phyloP scores from a whole-genome alignment of 1,140 invertebrate species.

The Psilanteris sp. region DNA sequence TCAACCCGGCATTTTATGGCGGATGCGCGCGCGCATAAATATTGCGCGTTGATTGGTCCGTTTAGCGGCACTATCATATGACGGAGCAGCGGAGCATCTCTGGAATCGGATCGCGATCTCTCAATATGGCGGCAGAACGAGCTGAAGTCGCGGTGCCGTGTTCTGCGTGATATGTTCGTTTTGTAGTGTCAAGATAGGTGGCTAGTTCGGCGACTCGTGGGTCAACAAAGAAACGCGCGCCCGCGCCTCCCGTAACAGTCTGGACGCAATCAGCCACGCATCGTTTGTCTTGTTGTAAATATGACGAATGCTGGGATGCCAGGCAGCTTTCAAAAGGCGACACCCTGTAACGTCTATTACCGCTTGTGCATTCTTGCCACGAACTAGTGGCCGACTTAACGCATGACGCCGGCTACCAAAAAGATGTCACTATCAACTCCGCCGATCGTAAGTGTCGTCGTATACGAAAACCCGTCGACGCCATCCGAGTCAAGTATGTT shows the following conservation, averaged over 20 bases:
- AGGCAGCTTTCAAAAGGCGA: slow-evolving; percentile 68
- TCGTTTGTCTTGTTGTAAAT: slow-evolving; percentile 65
- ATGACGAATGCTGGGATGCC: slow-evolving; percentile 63
- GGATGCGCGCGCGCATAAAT: slow-evolving; percentile 30
- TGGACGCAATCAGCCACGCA: slow-evolving; percentile 2
- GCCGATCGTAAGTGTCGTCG: slow-evolving; percentile 31
- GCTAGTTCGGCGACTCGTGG: slow-evolving; percentile 22
- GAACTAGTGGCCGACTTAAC: slow-evolving; percentile 71
- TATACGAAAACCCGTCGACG: slow-evolving; percentile 6
- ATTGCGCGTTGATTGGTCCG: slow-evolving; percentile 55
- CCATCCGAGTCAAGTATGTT: slow-evolving; percentile 1
- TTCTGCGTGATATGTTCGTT: slow-evolving; percentile 69
- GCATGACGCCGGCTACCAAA: slow-evolving; percentile 14
- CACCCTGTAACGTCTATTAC: slow-evolving; percentile 67
- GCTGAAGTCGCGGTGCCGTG: slow-evolving; percentile 71
- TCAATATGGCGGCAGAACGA: slow-evolving; percentile 75
- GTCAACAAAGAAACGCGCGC: slow-evolving; percentile 48
- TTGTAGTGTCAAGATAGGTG: slow-evolving; percentile 60
- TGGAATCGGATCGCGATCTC: slow-evolving; percentile 72
- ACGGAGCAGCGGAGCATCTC: slow-evolving; percentile 71
- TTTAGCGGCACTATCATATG: slow-evolving; percentile 71
- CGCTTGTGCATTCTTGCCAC: slow-evolving; percentile 72
- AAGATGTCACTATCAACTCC: slow-evolving; percentile 10
- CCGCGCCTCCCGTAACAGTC: slow-evolving; percentile 23
- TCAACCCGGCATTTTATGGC: slow-evolving; percentile 11